Base-by-base conservation (phyloP, 2,888 invertebrate species). In the Perdita meconis region DNA sequence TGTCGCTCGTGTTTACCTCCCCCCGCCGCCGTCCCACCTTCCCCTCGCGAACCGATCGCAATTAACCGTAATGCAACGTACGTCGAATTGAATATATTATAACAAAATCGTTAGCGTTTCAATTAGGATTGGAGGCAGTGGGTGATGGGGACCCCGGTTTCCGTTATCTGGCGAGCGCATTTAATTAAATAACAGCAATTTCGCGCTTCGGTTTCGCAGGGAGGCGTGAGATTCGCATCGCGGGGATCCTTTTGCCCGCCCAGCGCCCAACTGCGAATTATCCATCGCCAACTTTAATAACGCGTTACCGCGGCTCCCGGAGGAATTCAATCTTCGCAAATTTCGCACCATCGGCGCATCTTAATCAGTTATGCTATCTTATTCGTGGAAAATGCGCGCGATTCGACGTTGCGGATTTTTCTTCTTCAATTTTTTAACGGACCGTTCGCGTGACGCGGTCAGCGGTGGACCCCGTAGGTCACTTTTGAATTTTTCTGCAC, bases 401-500 rank as follows among this genome's bases (percentile, higher is more conserved):
- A 10, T 19, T 19, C 47, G 22, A 19, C 47, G 16, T n/a, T 10
- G 10, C 53, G 16, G n/a, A 3, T n/a, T 53, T 34, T 10, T 44
- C 44, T 4, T 19, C 16, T 44, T 44, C 19, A 6, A 6, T 44
- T 16, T n/a, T 16, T 8, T 44, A 5, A 1, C 5, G 16, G n/a
- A 5, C 44, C 6, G 19, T 44, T n/a, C n/a, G n/a, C 2, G 16
- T n/a, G 0, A 12, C 42, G 42, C 19, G 59, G 59, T 44, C 24
- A 16, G 44, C 42, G 44, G 22, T 13, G 36, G 6, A n/a, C 53
- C 22, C n/a, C 36, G 22, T 30, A 10, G 61, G 66, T 56, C 72
- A 26, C 66, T 63, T 64, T 77, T 75, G 51, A 75, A 77, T 77
- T 75, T 78, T 81, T 78, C 69, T 67, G 30, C 70, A 36, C 73